Percentiles rank a stretch among this genome's conserved stretches.
phyloP scores from a whole-genome alignment of 2,888 invertebrate species.

The Drepanosiphum platanoidis region DNA sequence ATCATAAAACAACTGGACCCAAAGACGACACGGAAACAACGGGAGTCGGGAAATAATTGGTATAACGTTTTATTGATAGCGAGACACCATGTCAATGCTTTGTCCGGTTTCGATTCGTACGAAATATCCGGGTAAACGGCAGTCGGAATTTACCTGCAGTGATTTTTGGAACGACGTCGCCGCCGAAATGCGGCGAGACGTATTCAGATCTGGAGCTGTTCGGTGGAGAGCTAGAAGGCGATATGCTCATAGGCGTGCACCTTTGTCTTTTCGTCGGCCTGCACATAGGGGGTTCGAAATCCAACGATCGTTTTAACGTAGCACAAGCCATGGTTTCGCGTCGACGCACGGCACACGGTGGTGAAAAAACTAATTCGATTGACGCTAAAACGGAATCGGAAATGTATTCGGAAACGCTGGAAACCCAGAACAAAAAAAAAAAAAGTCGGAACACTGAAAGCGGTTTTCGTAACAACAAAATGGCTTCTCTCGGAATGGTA shows the following conservation, averaged over 20 bases:
- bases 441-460: background rate
- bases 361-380: background rate
- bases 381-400: background rate
- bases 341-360: background rate
- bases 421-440: too few relatives aligned
- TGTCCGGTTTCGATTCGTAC: background rate
- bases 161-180: constrained; percentile 80
- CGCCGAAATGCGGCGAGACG: constrained; percentile 83
- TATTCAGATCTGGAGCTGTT: constrained; percentile 66
- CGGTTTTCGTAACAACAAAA: constrained; percentile 55
- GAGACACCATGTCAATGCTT: background rate
- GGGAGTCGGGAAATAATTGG: background rate
- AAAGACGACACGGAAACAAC: background rate
- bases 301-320: constrained; percentile 92
- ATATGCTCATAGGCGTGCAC: constrained; percentile 87
- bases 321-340: constrained; percentile 92
- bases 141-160: constrained; percentile 81
- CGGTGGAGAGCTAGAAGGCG: constrained; percentile 68
- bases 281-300: constrained; percentile 91
- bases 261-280: constrained; percentile 90
- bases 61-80: background rate
- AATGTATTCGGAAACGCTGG: background rate
- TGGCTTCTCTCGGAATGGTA: constrained; percentile 48
- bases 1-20: background rate
- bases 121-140: constrained; percentile 31